Evolutionary conservation across 2,888 invertebrate species (phyloP).

Genomic region (Cactoblastis cactorum): DNA sequence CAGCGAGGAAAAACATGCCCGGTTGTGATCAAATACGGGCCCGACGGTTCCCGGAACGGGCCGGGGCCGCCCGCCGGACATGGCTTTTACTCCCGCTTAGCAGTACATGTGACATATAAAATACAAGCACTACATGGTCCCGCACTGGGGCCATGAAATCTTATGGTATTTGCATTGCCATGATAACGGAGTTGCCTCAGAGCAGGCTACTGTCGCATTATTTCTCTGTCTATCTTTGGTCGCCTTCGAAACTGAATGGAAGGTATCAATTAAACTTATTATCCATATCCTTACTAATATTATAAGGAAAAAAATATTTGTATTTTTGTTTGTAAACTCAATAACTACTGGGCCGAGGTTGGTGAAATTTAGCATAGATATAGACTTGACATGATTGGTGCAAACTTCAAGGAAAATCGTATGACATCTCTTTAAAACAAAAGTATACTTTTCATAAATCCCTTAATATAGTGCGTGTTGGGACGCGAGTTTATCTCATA

Average conservation of each 20-base stretch:
- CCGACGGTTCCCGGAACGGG: constrained; percentile 4
- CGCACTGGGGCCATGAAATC: neutral
- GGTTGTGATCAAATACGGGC: neutral
- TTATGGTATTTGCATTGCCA: neutral
- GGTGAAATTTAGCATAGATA: neutral
- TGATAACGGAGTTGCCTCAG: neutral
- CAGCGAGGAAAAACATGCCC: neutral
- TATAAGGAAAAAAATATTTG: too few species aligned
- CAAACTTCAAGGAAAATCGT: too few species aligned
- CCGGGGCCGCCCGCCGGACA: neutral
- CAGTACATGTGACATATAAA: neutral
- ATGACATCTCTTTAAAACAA: neutral
- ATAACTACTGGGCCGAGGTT: too few species aligned
- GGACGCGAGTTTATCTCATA: constrained; percentile 1
- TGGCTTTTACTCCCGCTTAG: too few species aligned
- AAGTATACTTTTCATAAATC: neutral
- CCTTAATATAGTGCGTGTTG: constrained; percentile 1
- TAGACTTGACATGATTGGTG: too few species aligned
- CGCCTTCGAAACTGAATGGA: too few species aligned
- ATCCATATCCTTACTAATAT: neutral
- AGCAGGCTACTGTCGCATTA: neutral
- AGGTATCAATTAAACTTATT: neutral
- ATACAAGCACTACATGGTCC: neutral
- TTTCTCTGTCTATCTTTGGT: neutral
- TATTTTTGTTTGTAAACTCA: too few species aligned